These are phyloP conservation scores for Caenorhabditis imperialis DNA, from an alignment of 2,888 invertebrate genomes.

Conservation along the genomic window DNA sequence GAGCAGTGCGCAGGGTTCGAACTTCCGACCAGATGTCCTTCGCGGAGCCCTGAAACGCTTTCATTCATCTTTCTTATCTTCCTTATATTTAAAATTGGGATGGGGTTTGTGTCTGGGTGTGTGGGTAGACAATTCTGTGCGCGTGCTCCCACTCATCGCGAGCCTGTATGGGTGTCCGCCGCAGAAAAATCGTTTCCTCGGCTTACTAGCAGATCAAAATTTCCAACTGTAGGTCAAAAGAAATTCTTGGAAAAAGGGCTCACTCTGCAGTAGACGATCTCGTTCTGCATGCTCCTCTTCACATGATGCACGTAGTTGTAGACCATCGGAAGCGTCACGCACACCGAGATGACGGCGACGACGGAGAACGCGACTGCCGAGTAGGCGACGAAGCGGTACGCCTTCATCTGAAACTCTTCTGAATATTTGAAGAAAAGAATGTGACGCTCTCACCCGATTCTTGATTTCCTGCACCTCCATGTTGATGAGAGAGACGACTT, in stretches of 20 bases:
- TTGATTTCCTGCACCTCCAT: constrained; percentile 52
- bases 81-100: no score
- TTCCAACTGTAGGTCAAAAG: no score
- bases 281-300: constrained; percentile 73
- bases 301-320: constrained; percentile 77
- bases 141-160: no score
- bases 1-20: constrained; percentile 50
- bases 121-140: no score
- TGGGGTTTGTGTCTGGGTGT: no score
- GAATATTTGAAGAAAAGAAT: constrained; percentile 4
- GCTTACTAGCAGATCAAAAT: no score
- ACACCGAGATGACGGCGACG: constrained; percentile 52
- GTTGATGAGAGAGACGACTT: not conserved
- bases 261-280: constrained; percentile 75
- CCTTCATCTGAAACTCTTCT: constrained; percentile 50
- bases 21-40: constrained; percentile 69
- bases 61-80: no score
- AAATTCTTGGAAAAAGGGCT: no score
- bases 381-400: constrained; percentile 61
- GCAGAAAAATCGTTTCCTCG: no score
- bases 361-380: constrained; percentile 59
- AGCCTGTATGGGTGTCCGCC: no score
- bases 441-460: constrained; percentile 30
- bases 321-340: constrained; percentile 75
- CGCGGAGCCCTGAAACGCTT: constrained; percentile 62